phyloP scores from a whole-genome alignment of 2,888 invertebrate species.

The Protula sp. region DNA sequence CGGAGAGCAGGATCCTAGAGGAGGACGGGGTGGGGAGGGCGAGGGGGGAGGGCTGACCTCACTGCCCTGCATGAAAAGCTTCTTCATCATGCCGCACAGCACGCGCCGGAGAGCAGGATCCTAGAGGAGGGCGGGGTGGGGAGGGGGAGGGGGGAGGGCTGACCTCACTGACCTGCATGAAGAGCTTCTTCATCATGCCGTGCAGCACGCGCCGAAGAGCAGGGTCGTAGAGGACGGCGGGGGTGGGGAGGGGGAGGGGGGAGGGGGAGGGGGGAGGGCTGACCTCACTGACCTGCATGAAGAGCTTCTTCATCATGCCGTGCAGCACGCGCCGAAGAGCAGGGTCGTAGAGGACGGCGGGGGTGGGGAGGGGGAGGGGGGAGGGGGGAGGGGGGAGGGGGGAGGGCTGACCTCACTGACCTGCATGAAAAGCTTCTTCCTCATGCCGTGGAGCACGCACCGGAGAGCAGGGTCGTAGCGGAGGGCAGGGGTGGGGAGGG shows the following conservation, averaged over 20 bases:
- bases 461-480: conserved; percentile 92
- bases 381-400: no score
- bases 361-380: conserved; percentile 88
- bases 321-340: conserved; percentile 82
- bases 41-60: no score
- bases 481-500: conserved; percentile 78
- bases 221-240: conserved; percentile 87
- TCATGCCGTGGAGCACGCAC: conserved; percentile 81
- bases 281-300: conserved; percentile 63
- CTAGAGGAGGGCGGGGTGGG: conserved; percentile 79
- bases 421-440: conserved; percentile 87
- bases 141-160: no score
- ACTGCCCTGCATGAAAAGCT: conserved; percentile 76
- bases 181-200: conserved; percentile 93
- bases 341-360: conserved; percentile 87
- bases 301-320: conserved; percentile 93
- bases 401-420: no score
- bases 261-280: no score
- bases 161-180: conserved; percentile 63
- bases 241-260: no score
- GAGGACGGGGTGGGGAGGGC: conserved; percentile 75
- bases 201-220: conserved; percentile 82
- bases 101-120: conserved; percentile 89
- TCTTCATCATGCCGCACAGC: conserved; percentile 90
- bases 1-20: conserved; percentile 92